A percentile compares a stretch with the other conserved stretches of the same genome.
phyloP scores from a whole-genome alignment of 2,113 vertebrate genomes.

The Gymnarchus niloticus region DNA sequence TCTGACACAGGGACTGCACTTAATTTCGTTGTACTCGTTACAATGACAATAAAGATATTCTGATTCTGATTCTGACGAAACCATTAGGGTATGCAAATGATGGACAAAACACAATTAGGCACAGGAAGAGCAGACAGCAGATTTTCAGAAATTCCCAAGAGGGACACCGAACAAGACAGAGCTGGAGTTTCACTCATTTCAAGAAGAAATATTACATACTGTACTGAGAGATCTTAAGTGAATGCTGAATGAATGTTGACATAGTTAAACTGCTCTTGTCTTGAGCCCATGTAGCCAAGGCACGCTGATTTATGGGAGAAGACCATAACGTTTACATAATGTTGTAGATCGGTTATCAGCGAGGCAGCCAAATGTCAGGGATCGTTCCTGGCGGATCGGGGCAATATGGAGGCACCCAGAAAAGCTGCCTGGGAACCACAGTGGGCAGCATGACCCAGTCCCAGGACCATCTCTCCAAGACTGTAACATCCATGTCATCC shows the following conservation, averaged over 20 bases:
- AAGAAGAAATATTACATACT: not conserved
- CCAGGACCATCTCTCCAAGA: slow-evolving; percentile 11
- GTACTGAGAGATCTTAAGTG: not conserved
- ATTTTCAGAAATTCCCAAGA: not conserved
- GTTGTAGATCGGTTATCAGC: not conserved
- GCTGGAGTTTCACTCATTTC: not conserved
- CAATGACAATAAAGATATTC: too few species aligned
- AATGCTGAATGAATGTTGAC: not conserved
- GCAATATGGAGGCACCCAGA: not conserved
- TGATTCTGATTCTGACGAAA: too few species aligned
- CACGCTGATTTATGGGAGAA: not conserved
- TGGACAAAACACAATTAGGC: not conserved
- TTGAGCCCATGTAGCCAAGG: not conserved
- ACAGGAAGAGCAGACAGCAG: not conserved
- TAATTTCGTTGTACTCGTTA: too few species aligned
- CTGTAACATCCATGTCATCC: not conserved
- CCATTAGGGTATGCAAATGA: too few species aligned
- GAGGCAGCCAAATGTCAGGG: not conserved
- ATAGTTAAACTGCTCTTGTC: not conserved
- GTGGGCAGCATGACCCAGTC: not conserved
- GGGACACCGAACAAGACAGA: not conserved
- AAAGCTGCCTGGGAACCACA: too few species aligned
- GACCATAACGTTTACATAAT: not conserved
- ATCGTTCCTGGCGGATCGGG: not conserved
- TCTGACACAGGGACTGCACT: too few species aligned